Evolutionary conservation across 2,797 vertebrate species (phyloP), one percentile per base, ranked within the genome.

Genomic region (Oreortyx pictus): DNA sequence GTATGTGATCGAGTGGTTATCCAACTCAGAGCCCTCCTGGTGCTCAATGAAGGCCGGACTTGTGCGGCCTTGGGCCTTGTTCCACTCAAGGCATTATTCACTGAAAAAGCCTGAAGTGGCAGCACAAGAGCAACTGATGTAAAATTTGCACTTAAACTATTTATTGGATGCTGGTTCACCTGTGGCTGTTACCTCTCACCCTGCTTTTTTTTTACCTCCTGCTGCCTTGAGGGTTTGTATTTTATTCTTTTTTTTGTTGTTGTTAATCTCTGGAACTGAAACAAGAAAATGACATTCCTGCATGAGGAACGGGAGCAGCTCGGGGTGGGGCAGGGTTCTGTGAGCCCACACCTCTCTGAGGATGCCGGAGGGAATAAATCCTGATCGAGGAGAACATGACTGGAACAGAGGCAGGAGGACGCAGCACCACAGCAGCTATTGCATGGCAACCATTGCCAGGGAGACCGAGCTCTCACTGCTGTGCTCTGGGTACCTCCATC

Each of bases 361-460:
- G 86, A 33, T 27, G 16, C 75, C 0, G 3, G 11, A n/a, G 88
- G 5, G 0, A 39, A n/a, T 3, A 0, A 14, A 0, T 50, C 86
- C 94, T 78, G 44, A 1, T 75, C 65, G 91, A 84, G 57, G 86
- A 17, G n/a, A 37, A 2, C 6, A 1, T 11, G 2, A 22, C 64
- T 59, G 43, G 62, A 59, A 39, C 62, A 66, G 20, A 86, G 73
- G 3, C 59, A 7, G 82, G 90, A 35, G 8, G 80, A 29, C 1
- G 46, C 24, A 3, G 87, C 18, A 33, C 41, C 91, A 73, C 64
- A 6, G 93, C 90, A 70, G 91, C 61, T 11, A 89, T 84, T 3
- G 61, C 94, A 93, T 94, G 92, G 93, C 95, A 95, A 95, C 93
- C 94, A 95, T 88, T 8, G 88, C 94, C 92, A 95, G 93, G 94